phyloP scores from a whole-genome alignment of 1,140 invertebrate genomes.

The Aphelinus atriplicis region DNA sequence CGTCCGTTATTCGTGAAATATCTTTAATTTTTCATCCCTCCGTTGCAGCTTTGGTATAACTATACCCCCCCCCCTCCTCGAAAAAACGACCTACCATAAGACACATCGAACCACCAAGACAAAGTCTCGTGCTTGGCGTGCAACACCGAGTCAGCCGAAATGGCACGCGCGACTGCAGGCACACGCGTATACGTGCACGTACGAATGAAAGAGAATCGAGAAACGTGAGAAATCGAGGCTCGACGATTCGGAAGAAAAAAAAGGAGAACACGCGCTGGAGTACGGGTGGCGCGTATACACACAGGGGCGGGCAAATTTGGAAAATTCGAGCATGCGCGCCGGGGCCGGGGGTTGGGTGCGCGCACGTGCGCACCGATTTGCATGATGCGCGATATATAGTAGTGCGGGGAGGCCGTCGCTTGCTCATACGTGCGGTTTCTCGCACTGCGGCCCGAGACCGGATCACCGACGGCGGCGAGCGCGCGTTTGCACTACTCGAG shows the following conservation, averaged over 20 bases:
- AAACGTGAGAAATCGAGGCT: background rate
- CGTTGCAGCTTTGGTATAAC: too few species aligned
- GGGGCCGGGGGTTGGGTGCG: slow-evolving; percentile 15
- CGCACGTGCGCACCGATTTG: slow-evolving; percentile 53
- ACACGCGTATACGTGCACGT: too few species aligned
- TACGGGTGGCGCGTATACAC: background rate
- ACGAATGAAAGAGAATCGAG: too few species aligned
- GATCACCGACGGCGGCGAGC: slow-evolving; percentile 18
- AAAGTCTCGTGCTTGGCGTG: too few species aligned
- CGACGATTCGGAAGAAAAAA: background rate
- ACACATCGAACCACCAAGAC: too few species aligned
- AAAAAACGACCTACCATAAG: too few species aligned
- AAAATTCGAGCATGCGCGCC: slow-evolving; percentile 46
- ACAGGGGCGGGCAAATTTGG: slow-evolving; percentile 55
- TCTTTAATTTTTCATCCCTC: too few species aligned
- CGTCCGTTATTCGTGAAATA: too few species aligned
- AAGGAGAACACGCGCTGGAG: background rate
- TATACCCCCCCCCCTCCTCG: too few species aligned
- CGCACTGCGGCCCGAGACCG: background rate
- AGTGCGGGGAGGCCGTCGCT: slow-evolving; percentile 33
- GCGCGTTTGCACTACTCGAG: slow-evolving; percentile 22
- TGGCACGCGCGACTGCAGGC: too few species aligned
- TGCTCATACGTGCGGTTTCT: slow-evolving; percentile 55
- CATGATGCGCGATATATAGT: slow-evolving; percentile 23
- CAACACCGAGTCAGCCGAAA: too few species aligned